A percentile compares a stretch with the other conserved stretches of the same genome.
Conservation (phyloP, 64 coral and sea anemone species). For the Stichodactyla mertensii region DNA sequence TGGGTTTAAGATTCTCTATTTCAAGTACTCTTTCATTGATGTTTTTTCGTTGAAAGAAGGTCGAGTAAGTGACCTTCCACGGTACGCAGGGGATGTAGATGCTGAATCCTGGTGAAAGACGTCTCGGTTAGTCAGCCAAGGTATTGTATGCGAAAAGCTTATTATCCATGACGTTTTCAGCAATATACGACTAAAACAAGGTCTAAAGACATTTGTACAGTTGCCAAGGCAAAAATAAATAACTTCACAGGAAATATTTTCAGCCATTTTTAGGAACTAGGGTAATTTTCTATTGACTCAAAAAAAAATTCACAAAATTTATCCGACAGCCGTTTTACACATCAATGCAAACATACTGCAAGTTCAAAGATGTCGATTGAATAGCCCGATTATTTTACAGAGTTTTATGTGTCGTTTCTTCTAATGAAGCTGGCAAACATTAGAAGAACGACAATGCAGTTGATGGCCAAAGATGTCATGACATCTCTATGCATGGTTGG, state of each 20-base stretch:
- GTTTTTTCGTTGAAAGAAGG: neutral
- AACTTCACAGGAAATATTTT: too few species aligned
- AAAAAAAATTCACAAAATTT: neutral
- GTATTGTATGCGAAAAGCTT: too few species aligned
- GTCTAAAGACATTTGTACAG: too few species aligned
- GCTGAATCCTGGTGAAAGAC: too few species aligned
- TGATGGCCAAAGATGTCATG: neutral
- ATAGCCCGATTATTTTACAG: neutral
- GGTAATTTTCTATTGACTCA: too few species aligned
- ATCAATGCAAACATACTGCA: neutral
- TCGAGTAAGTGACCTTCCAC: neutral
- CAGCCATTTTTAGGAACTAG: too few species aligned
- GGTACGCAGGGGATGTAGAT: neutral
- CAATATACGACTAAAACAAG: too few species aligned
- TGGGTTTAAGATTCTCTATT: neutral
- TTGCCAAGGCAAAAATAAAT: too few species aligned
- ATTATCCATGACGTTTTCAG: too few species aligned
- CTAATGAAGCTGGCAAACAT: conserved; percentile 1
- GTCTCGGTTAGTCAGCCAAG: too few species aligned
- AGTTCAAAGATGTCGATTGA: neutral
- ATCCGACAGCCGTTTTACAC: neutral
- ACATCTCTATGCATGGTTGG: neutral
- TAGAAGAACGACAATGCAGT: neutral
- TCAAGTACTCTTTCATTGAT: neutral
- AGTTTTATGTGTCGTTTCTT: neutral